Evolutionary conservation across 2,888 invertebrate species (phyloP), one percentile per base, ranked within the genome.

Genomic region (Kryphioiulus occultus): DNA sequence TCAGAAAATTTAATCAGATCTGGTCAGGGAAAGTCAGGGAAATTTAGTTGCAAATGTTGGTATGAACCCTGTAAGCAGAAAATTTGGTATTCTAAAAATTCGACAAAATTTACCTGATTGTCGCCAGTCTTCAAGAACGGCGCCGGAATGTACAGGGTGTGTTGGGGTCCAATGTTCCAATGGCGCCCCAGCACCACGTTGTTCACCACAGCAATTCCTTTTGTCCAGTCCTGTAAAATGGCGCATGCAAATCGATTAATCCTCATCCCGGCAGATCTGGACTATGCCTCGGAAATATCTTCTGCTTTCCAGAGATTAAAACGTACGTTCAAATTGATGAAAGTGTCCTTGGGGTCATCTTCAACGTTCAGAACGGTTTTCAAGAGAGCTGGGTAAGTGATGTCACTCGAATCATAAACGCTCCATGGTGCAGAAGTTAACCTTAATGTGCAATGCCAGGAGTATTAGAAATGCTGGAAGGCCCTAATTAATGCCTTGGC

Each of bases 131-230:
- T 26, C 4, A 87, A 39, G 26, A 85, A 26, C 19, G 87, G 87
- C 15, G 87, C 87, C 4, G 87, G 87, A 87, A 87, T 39, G 85
- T 87, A 87, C 22, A 87, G 35, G 30, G 84, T 87, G 83, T 42
- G 42, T 87, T 87, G 87, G 2, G 87, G 87, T n/a, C 87, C 87
- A 0, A 87, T 84, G 17, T 87, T 53, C 87, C 87, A 87, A 32
- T 87, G 44, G 10, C 87, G 35, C 19, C 87, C 84, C 26, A 87
- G 44, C 19, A 84, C 32, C 42, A 84, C 39, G 3, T 85, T 85
- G 32, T 87, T 87, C 19, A 87, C n/a, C 59, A 87, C 10, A 17
- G 47, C 87, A 26, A 87, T 84, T 7, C 87, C 87, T 85, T 87
- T 87, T 15, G 87, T 44, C 84, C 85, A 85, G 35, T 78, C 87